Percentiles rank a stretch among this genome's conserved stretches.
These are phyloP conservation scores for Gonioctena quinquepunctata DNA, from an alignment of 1,140 invertebrate genomes.

Conservation along the genomic window DNA sequence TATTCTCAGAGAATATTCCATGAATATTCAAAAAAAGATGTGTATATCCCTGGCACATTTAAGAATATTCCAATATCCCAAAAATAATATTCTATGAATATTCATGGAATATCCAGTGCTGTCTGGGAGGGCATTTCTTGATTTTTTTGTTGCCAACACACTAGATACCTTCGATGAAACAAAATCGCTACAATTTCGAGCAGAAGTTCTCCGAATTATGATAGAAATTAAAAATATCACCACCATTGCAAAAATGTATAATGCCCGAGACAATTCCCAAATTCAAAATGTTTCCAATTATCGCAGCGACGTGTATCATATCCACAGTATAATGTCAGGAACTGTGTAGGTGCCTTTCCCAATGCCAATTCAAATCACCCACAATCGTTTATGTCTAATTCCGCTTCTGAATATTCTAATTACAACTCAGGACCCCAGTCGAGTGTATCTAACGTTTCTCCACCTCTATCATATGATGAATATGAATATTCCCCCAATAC, in stretches of 20 bases:
- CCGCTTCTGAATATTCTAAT: conserved; percentile 3
- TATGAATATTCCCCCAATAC: not conserved
- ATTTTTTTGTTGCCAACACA: conserved; percentile 5
- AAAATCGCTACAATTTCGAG: too few relatives aligned
- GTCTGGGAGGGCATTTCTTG: not conserved
- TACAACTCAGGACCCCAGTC: not conserved
- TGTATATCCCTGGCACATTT: too few relatives aligned
- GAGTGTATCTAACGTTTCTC: not conserved
- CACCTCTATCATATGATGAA: not conserved
- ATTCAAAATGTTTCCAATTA: not conserved
- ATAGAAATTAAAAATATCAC: too few relatives aligned
- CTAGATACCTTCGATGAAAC: conserved; percentile 1
- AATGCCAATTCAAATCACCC: not conserved
- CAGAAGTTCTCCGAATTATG: too few relatives aligned
- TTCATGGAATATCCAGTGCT: too few relatives aligned
- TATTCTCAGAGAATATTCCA: too few relatives aligned
- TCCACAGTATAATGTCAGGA: not conserved
- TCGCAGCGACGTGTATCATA: conserved; percentile 1
- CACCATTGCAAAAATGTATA: not conserved
- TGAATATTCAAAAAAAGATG: too few relatives aligned
- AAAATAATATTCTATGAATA: too few relatives aligned
- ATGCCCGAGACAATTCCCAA: not conserved
- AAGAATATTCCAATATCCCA: too few relatives aligned
- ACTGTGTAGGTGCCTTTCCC: not conserved
- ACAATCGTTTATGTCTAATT: not conserved